A percentile compares a stretch with the other conserved stretches of the same genome.
phyloP scores from a whole-genome alignment of 2,113 vertebrate genomes.

The Tragelaphus strepsiceros region DNA sequence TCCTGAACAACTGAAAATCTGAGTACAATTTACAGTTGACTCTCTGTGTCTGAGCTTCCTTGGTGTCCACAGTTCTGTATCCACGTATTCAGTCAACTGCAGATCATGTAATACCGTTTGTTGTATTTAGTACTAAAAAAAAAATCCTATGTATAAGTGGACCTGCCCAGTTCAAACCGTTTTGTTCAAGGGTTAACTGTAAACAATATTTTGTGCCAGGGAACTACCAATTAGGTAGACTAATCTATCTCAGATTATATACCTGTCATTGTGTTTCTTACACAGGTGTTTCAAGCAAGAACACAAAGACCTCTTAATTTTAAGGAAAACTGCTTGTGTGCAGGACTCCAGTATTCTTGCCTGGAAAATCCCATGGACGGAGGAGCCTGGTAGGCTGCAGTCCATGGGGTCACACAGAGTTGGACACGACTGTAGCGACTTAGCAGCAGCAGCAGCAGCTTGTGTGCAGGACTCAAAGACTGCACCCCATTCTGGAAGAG shows the following conservation, averaged over 20 bases:
- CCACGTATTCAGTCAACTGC: not conserved
- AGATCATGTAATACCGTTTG: not conserved
- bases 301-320: not conserved
- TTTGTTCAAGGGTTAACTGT: not conserved
- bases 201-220: not conserved
- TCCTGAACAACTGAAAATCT: not conserved
- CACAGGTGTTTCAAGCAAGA: not conserved
- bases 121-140: not conserved
- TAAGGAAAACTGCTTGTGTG: not conserved
- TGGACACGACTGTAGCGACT: too few relatives aligned
- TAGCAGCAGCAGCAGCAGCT: too few relatives aligned
- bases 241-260: not conserved
- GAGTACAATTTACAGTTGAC: not conserved
- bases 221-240: not conserved
- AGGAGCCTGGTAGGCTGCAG: too few relatives aligned
- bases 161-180: not conserved
- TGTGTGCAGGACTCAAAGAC: not conserved
- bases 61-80: not conserved
- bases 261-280: not conserved
- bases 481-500: not conserved
- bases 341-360: too few relatives aligned
- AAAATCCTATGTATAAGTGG: not conserved
- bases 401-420: too few relatives aligned
- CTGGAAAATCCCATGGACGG: too few relatives aligned
- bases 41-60: not conserved